Evolutionary conservation across 2,113 vertebrate species (phyloP).

Genomic region (Lasiurus borealis): DNA sequence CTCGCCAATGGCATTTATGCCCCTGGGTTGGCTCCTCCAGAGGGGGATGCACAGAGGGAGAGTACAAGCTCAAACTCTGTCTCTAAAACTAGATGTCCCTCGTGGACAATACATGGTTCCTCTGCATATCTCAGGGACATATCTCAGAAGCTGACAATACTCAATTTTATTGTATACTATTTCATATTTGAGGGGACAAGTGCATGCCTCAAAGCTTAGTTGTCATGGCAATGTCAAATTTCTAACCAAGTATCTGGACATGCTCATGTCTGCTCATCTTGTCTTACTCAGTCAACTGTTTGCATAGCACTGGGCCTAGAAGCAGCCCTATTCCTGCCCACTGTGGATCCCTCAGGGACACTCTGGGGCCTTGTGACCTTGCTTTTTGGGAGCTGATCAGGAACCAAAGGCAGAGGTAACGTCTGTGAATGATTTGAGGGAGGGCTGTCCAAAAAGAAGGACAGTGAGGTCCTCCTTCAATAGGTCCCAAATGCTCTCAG

Average conservation of each 20-base stretch:
- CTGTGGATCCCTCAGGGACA: not conserved
- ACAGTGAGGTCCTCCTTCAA: not conserved
- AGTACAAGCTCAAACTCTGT: not conserved
- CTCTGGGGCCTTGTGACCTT: not conserved
- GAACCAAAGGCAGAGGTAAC: not conserved
- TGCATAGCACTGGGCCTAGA: not conserved
- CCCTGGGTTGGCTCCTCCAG: not conserved
- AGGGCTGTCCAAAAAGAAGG: not conserved
- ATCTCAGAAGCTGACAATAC: not conserved
- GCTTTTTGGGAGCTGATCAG: not conserved
- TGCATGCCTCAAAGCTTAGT: not conserved
- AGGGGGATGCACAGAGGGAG: not conserved
- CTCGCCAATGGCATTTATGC: not conserved
- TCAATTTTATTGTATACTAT: not conserved
- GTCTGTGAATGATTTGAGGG: no score
- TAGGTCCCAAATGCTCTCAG: not conserved
- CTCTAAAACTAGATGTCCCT: not conserved
- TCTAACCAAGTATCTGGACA: not conserved
- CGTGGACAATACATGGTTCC: accelerated
- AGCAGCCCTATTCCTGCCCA: not conserved
- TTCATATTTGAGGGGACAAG: not conserved
- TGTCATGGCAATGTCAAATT: not conserved
- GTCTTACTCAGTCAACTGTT: not conserved
- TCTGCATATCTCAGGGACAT: not conserved
- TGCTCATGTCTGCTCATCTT: not conserved